These are phyloP conservation scores for Teleiodes luculella DNA, from an alignment of 2,888 invertebrate species.

Conservation along the genomic window DNA sequence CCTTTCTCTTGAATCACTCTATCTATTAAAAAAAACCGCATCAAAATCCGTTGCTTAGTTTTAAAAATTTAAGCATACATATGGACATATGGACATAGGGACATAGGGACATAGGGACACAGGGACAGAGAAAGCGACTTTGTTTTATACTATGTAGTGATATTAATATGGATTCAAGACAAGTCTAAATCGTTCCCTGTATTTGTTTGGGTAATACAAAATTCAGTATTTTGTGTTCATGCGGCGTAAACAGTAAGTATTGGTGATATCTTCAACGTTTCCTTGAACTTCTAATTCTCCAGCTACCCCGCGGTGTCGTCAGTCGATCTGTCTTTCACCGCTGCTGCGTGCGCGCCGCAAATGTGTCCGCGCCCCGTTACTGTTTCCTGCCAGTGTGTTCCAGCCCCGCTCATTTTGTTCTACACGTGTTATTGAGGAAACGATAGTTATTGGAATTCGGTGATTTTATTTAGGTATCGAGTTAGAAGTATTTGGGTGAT, in stretches of 20 bases:
- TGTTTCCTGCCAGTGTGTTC: slow-evolving; percentile 55
- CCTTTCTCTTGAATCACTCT: too few species aligned
- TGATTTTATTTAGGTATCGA: slow-evolving; percentile 22
- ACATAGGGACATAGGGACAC: too few species aligned
- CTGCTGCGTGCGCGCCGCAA: slow-evolving; percentile 40
- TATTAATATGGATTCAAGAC: too few species aligned
- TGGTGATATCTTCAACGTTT: background rate
- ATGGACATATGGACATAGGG: too few species aligned
- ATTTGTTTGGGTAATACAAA: too few species aligned
- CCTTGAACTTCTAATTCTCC: slow-evolving; percentile 17
- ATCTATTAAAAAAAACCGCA: too few species aligned
- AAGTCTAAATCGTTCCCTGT: too few species aligned
- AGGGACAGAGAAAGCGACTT: too few species aligned
- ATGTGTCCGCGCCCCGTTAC: slow-evolving; percentile 62
- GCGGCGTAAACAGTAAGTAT: background rate
- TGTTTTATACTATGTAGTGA: too few species aligned
- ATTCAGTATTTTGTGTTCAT: too few species aligned
- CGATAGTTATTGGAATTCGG: slow-evolving; percentile 33
- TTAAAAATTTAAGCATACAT: too few species aligned
- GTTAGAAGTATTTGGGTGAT: background rate
- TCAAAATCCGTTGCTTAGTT: too few species aligned
- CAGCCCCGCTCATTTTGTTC: slow-evolving; percentile 39
- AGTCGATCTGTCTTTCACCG: slow-evolving; percentile 59
- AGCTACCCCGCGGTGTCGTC: slow-evolving; percentile 39
- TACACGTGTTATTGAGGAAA: slow-evolving; percentile 47